Conservation (phyloP, 2,888 invertebrate genomes). For the Byasa hedistus region DNA sequence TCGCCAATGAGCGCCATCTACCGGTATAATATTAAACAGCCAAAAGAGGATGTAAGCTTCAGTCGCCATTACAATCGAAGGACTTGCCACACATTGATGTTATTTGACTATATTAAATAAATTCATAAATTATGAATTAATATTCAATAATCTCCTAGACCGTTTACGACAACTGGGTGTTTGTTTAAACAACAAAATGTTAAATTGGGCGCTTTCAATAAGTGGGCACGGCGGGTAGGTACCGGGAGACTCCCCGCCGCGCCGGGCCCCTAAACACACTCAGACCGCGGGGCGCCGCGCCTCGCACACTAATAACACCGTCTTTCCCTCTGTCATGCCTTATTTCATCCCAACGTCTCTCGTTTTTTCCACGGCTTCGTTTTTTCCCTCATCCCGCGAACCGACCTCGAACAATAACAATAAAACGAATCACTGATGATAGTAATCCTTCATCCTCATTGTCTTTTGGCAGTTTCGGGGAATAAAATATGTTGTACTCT, state of each 20-base stretch:
- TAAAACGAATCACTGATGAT: constrained; percentile 75
- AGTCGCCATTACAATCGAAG: not conserved
- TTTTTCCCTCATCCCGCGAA: constrained; percentile 53
- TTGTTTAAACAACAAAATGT: constrained; percentile 73
- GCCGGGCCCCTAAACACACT: constrained; percentile 69
- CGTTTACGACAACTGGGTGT: constrained; percentile 49
- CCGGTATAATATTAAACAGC: constrained; percentile 16
- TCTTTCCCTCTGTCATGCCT: constrained; percentile 75
- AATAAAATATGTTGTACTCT: constrained; percentile 76
- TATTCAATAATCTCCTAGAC: constrained; percentile 61
- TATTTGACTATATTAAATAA: constrained; percentile 35
- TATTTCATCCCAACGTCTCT: constrained; percentile 70
- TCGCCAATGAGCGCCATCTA: constrained; percentile 39
- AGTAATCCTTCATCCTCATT: constrained; percentile 79
- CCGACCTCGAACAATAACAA: constrained; percentile 70
- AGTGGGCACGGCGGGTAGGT: constrained; percentile 50
- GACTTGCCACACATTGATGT: constrained; percentile 11
- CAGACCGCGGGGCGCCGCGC: constrained; percentile 71
- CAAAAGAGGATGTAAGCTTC: not conserved
- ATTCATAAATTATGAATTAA: constrained; percentile 41
- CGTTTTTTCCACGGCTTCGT: constrained; percentile 66
- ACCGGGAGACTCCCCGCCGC: constrained; percentile 67
- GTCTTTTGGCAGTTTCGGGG: constrained; percentile 79
- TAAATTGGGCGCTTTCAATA: constrained; percentile 74
- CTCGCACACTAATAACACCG: constrained; percentile 71